Evolutionary conservation across 2,113 vertebrate genomes (phyloP).

Genomic region (Carassius gibelio): DNA sequence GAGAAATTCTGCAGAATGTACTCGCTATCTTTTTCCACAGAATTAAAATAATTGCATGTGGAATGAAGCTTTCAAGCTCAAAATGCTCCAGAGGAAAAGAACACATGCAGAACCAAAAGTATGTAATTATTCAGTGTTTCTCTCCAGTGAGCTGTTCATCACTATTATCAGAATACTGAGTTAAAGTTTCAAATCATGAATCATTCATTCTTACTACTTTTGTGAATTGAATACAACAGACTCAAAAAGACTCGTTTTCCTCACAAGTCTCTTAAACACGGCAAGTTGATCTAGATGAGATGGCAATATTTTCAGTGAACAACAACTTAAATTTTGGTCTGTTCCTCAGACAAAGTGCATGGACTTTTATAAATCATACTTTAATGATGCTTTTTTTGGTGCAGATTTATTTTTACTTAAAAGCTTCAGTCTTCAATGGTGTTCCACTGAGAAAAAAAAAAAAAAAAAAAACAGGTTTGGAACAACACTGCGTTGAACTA

Average conservation of each 20-base stretch:
- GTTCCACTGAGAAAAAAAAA: too few relatives aligned
- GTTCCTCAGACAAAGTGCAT: not conserved
- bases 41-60: not conserved
- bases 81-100: not conserved
- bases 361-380: not conserved
- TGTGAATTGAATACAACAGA: not conserved
- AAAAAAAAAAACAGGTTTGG: not conserved
- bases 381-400: not conserved
- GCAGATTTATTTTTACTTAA: too few relatives aligned
- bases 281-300: not conserved
- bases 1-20: not conserved
- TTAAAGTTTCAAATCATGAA: not conserved
- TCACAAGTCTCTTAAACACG: not conserved
- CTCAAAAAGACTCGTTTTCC: not conserved
- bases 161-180: not conserved
- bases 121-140: too few relatives aligned
- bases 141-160: not conserved
- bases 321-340: not conserved
- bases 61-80: slow-evolving; percentile 6
- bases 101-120: not conserved
- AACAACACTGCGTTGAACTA: not conserved
- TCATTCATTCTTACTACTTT: not conserved
- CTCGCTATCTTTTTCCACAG: not conserved
- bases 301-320: not conserved
- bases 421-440: not conserved